Evolutionary conservation across 2,113 vertebrate genomes (phyloP), one percentile per base, ranked within the genome.

Genomic region (Speoplatyrhinus poulsoni): DNA sequence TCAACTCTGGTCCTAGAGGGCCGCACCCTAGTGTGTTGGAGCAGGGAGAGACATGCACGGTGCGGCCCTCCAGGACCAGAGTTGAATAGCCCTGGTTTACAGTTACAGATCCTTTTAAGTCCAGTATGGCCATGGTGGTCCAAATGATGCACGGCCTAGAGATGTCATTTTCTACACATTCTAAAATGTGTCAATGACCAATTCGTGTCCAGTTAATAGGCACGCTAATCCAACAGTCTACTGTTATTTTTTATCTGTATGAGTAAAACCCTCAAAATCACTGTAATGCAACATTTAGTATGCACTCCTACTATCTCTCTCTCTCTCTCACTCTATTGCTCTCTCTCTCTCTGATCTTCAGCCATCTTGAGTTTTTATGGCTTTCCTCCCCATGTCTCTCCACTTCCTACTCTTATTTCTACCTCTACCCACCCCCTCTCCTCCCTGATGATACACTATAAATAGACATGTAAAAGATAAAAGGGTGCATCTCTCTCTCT

Each of bases 401-500:
- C 77, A 64, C 67, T 53, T 70, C 72, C 59, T 67, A 61, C 64
- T 67, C 70, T 60, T 74, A 33, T 68, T 52, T 17, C 55, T 68
- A 46, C 69, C 70, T 65, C 60, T 59, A 66, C 65, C 47, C 46
- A 67, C 49, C 69, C 48, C 62, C 69, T 78, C 76, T 75, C 65
- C 75, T 77, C 70, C 84, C 73, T 72, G 60, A 66, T 73, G 61
- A 82, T 53, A 58, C 3, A 67, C 86, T 89, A 89, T 88, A 89
- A 87, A 87, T 89, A 92, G 85, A 86, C 76, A 70, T 62, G 72
- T 82, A 77, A 80, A 69, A 87, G 88, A 90, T 89, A 82, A 83
- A 86, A 88, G 80, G 70, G 59, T 69, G 81, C 60, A 46, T 70
- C 73, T n/a, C 15, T 55, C 50, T 47, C 52, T 56, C 60, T 67